Evolutionary conservation across 2,888 invertebrate genomes (phyloP).

Genomic region (Eupeodes luniger): DNA sequence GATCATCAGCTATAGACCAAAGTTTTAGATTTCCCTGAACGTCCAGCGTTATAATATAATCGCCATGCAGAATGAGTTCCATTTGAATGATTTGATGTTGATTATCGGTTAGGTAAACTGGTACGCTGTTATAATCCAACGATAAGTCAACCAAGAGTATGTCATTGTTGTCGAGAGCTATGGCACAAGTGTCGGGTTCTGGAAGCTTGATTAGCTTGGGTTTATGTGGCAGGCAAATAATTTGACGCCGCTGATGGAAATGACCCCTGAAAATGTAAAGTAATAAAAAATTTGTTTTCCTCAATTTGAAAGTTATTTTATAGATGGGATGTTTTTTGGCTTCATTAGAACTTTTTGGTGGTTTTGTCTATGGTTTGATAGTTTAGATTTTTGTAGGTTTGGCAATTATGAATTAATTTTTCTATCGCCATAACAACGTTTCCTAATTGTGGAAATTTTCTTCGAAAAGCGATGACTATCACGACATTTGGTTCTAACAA

Average conservation of each 20-base stretch:
- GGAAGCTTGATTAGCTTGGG: constrained; percentile 80
- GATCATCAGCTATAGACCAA: constrained; percentile 80
- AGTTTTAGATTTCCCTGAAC: constrained; percentile 81
- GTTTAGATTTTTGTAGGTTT: background rate
- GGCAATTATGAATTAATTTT: no score
- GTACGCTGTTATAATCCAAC: constrained; percentile 79
- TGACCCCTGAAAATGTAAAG: constrained; percentile 79
- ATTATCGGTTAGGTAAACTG: constrained; percentile 79
- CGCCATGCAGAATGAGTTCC: constrained; percentile 79
- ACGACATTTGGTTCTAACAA: no score
- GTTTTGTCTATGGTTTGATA: background rate
- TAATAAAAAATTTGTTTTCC: no score
- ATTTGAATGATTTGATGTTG: constrained; percentile 78
- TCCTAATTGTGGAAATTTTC: no score
- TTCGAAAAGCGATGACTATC: no score
- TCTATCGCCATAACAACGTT: no score
- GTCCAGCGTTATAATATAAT: constrained; percentile 81
- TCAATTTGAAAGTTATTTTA: no score
- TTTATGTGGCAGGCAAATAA: constrained; percentile 80
- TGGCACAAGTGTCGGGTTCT: constrained; percentile 81
- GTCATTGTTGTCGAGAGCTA: constrained; percentile 80
- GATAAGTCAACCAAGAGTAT: constrained; percentile 81
- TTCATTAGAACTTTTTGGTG: background rate
- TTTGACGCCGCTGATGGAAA: constrained; percentile 82
- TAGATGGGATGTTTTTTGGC: background rate